Conservation (phyloP, 2,888 invertebrate genomes). For the Cordilura impudica region DNA sequence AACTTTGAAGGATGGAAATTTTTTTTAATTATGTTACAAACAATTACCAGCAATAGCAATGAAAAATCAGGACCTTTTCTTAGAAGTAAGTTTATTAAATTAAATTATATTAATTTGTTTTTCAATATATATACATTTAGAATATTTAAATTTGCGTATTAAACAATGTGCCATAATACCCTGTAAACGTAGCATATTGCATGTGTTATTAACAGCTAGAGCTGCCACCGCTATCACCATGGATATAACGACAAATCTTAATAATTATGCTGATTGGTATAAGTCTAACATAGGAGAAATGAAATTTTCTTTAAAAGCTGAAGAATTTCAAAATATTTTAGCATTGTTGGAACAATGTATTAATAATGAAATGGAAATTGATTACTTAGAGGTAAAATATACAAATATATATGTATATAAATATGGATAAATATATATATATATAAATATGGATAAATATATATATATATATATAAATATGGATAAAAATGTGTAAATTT, state of each 20-base stretch:
- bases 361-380: slow-evolving; percentile 69
- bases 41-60: slow-evolving; percentile 64
- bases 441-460: background rate
- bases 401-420: background rate
- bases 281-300: slow-evolving; percentile 75
- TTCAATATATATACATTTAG: slow-evolving; percentile 59
- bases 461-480: background rate
- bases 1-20: slow-evolving; percentile 74
- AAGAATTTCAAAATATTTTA: slow-evolving; percentile 71
- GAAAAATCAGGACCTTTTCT: slow-evolving; percentile 64
- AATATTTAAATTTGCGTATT: slow-evolving; percentile 71
- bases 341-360: slow-evolving; percentile 69
- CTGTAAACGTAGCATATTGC: slow-evolving; percentile 66
- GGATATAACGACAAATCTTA: slow-evolving; percentile 69
- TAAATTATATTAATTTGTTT: background rate
- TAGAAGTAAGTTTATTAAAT: slow-evolving; percentile 67
- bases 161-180: slow-evolving; percentile 67
- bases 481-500: background rate
- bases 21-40: slow-evolving; percentile 72
- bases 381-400: slow-evolving; percentile 71
- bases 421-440: background rate
- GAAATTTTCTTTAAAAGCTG: slow-evolving; percentile 69
- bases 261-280: slow-evolving; percentile 75
- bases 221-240: slow-evolving; percentile 70
- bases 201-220: slow-evolving; percentile 72